A percentile compares a stretch with the other conserved stretches of the same genome.
Evolutionary conservation across 2,888 invertebrate genomes (phyloP).

Genomic region (Nymphalis c-album): DNA sequence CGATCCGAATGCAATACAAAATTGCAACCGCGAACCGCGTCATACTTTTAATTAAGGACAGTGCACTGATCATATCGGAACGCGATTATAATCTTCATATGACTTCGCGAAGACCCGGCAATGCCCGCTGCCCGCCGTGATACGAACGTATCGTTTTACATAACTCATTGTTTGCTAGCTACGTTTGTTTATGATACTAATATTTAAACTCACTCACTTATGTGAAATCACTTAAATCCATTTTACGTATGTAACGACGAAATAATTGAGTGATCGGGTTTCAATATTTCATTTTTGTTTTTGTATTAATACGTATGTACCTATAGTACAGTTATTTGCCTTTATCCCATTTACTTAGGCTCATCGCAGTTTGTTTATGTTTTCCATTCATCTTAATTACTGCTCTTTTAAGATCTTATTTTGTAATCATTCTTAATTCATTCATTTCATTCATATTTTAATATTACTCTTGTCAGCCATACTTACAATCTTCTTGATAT

Average conservation of each 20-base stretch:
- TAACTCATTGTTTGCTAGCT: constrained; percentile 56
- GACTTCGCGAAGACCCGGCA: constrained; percentile 78
- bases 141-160: constrained; percentile 73
- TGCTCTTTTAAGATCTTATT: too few species aligned
- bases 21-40: constrained; percentile 30
- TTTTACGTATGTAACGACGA: constrained; percentile 7
- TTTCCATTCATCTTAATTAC: too few species aligned
- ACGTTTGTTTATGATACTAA: constrained; percentile 9
- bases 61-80: constrained; percentile 80
- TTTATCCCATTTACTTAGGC: not conserved
- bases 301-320: too few species aligned
- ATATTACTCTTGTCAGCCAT: too few species aligned
- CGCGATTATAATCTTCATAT: constrained; percentile 81
- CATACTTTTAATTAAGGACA: constrained; percentile 74
- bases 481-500: too few species aligned
- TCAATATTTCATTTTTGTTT: not conserved
- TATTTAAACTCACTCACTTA: constrained; percentile 2
- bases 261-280: constrained; percentile 6
- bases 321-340: not conserved
- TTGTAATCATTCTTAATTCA: too few species aligned
- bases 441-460: too few species aligned
- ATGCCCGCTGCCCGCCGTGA: constrained; percentile 66
- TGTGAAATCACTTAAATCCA: constrained; percentile 7
- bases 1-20: constrained; percentile 10
- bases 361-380: too few species aligned